A percentile compares a stretch with the other conserved stretches of the same genome.
phyloP scores from a whole-genome alignment of 2,888 invertebrate genomes.

The Encarsia formosa region DNA sequence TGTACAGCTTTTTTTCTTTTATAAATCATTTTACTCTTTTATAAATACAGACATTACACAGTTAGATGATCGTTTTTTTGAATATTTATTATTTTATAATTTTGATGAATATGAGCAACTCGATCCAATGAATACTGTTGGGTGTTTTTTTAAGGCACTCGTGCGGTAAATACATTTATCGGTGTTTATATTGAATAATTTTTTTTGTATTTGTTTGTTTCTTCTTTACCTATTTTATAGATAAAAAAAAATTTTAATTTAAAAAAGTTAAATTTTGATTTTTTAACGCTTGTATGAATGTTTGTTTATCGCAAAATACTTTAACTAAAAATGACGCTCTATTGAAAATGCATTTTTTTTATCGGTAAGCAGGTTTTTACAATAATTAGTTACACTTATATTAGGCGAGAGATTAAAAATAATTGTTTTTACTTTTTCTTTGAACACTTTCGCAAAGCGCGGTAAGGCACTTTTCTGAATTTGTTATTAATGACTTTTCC shows the following conservation, averaged over 20 bases:
- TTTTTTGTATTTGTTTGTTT: conserved; percentile 7
- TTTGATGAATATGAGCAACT: conserved; percentile 27
- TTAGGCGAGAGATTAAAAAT: conserved; percentile 27
- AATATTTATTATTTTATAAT: conserved; percentile 17
- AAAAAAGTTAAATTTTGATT: conserved; percentile 18
- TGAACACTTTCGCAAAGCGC: conserved; percentile 22
- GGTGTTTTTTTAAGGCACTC: conserved; percentile 47
- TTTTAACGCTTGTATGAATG: conserved; percentile 8
- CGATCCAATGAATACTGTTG: conserved; percentile 33
- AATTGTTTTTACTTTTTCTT: conserved; percentile 22
- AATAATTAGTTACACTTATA: conserved; percentile 19
- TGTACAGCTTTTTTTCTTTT: too few relatives aligned
- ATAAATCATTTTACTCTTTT: conserved; percentile 16
- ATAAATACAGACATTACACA: conserved; percentile 22
- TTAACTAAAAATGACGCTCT: neutral
- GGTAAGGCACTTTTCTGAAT: conserved; percentile 19
- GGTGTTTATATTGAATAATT: too few relatives aligned
- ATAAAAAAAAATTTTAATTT: too few relatives aligned
- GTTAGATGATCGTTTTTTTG: conserved; percentile 17
- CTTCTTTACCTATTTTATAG: conserved; percentile 10
- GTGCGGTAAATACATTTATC: conserved; percentile 40
- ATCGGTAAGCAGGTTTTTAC: conserved; percentile 7
- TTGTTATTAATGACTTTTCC: neutral
- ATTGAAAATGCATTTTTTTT: conserved; percentile 15
- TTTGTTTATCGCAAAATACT: conserved; percentile 19